Conservation (phyloP, 2,797 vertebrate genomes). For the Antrozous pallidus region DNA sequence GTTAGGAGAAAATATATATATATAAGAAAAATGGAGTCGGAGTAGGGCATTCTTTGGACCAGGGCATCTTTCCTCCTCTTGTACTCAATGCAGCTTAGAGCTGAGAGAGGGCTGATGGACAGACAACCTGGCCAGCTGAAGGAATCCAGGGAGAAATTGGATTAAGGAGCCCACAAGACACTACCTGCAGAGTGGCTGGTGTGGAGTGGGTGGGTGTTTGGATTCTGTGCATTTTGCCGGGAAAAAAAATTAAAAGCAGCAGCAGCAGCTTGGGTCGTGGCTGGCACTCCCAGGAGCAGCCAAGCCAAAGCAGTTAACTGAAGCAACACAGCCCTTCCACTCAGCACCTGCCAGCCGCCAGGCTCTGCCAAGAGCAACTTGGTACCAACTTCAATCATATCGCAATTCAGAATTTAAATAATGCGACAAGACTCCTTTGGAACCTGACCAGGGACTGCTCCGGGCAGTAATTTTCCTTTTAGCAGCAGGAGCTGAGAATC, state of each 20-base stretch:
- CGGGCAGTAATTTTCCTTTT: conserved; percentile 83
- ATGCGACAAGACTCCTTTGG: conserved; percentile 85
- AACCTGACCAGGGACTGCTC: conserved; percentile 80
- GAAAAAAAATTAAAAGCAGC: not conserved
- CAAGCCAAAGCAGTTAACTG: not conserved
- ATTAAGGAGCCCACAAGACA: conserved; percentile 82
- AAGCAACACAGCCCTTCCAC: conserved; percentile 68
- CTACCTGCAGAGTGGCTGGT: conserved; percentile 78
- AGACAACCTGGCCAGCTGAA: conserved; percentile 80
- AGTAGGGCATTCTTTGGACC: rapidly evolving
- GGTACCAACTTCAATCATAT: conserved; percentile 90
- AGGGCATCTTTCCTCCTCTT: conserved; percentile 54
- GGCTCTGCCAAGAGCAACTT: conserved; percentile 85
- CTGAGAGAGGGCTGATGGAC: conserved; percentile 81
- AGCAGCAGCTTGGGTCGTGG: not conserved
- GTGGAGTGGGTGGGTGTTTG: not conserved
- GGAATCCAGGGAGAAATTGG: conserved; percentile 80
- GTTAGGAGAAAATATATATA: not conserved
- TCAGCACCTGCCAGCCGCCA: conserved; percentile 88
- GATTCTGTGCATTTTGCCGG: conserved; percentile 68
- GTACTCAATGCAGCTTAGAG: conserved; percentile 83
- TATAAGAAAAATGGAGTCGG: not conserved
- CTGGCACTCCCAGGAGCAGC: not conserved
- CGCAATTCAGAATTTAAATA: conserved; percentile 85
- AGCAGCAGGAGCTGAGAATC: conserved; percentile 70